Percentiles rank a stretch among this genome's conserved stretches.
Evolutionary conservation across 2,797 vertebrate species (phyloP).

Genomic region (Buceros bicornis): DNA sequence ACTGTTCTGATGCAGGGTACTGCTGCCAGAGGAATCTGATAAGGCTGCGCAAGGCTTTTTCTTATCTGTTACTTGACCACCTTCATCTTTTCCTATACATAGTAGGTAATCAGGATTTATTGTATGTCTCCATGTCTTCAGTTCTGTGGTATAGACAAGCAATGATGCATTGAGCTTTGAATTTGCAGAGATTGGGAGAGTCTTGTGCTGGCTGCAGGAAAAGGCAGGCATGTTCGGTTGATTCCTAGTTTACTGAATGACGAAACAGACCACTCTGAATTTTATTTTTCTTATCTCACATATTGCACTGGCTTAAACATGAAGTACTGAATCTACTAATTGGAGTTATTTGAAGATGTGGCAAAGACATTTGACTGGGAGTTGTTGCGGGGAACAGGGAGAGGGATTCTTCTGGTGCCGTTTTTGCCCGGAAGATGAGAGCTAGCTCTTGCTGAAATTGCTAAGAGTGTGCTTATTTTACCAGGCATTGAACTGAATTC

Average conservation of each 20-base stretch:
- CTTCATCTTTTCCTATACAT: neutral
- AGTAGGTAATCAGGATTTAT: neutral
- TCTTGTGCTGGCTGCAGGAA: neutral
- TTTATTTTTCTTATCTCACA: neutral
- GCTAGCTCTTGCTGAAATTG: neutral
- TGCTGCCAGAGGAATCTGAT: neutral
- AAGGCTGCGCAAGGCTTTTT: neutral
- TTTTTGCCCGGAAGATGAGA: neutral
- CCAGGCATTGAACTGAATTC: neutral
- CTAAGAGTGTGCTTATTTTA: neutral
- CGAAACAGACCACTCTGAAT: neutral
- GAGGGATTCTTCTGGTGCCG: neutral
- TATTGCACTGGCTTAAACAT: neutral
- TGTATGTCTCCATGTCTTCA: neutral
- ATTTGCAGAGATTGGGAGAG: neutral
- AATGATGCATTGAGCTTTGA: neutral
- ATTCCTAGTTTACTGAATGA: neutral
- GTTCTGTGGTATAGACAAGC: neutral
- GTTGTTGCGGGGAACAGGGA: neutral
- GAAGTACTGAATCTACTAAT: neutral
- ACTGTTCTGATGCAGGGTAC: neutral
- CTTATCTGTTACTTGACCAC: neutral
- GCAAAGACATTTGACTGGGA: neutral
- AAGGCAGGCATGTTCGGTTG: rapidly evolving
- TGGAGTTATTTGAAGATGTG: neutral